A percentile compares a stretch with the other conserved stretches of the same genome.
phyloP scores from a whole-genome alignment of 2,797 vertebrate species.

The Acanthis flammea region DNA sequence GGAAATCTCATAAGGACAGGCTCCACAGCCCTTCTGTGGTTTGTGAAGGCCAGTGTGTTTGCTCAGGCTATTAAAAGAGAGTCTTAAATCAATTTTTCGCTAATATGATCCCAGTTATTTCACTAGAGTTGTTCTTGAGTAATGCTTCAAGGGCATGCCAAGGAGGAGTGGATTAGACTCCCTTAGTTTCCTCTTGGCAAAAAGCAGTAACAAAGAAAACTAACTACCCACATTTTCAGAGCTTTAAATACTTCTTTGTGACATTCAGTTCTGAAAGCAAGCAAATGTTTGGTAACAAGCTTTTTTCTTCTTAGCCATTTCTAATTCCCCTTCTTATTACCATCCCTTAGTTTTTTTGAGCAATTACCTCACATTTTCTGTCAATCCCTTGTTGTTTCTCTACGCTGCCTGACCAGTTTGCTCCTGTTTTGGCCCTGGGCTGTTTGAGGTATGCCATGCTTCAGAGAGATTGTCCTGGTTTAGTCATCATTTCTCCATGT shows the following conservation, averaged over 20 bases:
- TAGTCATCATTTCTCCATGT: background rate
- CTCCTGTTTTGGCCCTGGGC: background rate
- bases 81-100: background rate
- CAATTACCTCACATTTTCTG: slow-evolving; percentile 7
- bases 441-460: background rate
- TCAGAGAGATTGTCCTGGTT: background rate
- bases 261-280: background rate
- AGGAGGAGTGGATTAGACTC: background rate
- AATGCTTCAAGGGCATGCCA: background rate
- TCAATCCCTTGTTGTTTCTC: background rate
- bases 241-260: background rate
- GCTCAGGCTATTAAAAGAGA: background rate
- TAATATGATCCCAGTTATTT: slow-evolving; percentile 10
- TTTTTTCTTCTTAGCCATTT: background rate
- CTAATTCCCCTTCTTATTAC: background rate
- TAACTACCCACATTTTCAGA: background rate
- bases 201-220: slow-evolving; percentile 12
- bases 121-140: background rate
- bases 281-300: background rate
- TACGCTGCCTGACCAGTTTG: background rate
- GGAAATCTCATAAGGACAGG: background rate
- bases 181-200: background rate
- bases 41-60: background rate
- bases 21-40: background rate
- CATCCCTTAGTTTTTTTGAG: background rate